Percentiles rank a stretch among this genome's conserved stretches.
phyloP scores from a whole-genome alignment of 53 echinoderm and acorn worm species.

The Echinarachnius parma region DNA sequence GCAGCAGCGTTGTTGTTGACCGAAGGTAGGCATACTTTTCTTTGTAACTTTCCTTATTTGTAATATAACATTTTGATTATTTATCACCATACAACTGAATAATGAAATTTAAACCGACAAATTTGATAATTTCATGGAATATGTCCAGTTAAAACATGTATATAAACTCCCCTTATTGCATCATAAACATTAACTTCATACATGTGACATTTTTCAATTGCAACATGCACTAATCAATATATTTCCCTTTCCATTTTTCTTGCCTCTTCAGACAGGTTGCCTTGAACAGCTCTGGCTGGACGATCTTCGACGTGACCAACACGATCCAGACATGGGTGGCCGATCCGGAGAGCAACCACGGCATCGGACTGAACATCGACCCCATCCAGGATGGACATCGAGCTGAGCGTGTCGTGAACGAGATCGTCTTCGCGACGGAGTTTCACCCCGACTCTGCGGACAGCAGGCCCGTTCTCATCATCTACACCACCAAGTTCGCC shows the following conservation, averaged over 20 bases:
- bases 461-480: slow-evolving; percentile 64
- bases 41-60: background rate
- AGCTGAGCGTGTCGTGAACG: slow-evolving; percentile 68
- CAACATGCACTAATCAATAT: background rate
- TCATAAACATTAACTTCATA: too few species aligned
- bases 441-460: slow-evolving; percentile 48
- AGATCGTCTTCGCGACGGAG: slow-evolving; percentile 66
- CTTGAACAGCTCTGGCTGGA: slow-evolving; percentile 74
- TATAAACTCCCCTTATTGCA: too few species aligned
- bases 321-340: slow-evolving; percentile 62
- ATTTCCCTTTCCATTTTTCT: background rate
- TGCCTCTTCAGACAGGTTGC: slow-evolving; percentile 56
- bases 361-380: slow-evolving; percentile 54
- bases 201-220: too few species aligned
- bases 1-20: slow-evolving; percentile 48
- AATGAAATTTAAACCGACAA: too few species aligned
- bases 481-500: slow-evolving; percentile 85
- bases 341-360: slow-evolving; percentile 54
- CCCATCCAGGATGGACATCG: slow-evolving; percentile 49
- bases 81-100: too few species aligned
- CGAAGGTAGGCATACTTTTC: slow-evolving; percentile 56
- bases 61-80: too few species aligned
- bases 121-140: too few species aligned
- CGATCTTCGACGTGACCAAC: slow-evolving; percentile 80
- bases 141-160: too few species aligned